Conservation (phyloP, 2,888 invertebrate species). For the Drosophila koepferae region DNA sequence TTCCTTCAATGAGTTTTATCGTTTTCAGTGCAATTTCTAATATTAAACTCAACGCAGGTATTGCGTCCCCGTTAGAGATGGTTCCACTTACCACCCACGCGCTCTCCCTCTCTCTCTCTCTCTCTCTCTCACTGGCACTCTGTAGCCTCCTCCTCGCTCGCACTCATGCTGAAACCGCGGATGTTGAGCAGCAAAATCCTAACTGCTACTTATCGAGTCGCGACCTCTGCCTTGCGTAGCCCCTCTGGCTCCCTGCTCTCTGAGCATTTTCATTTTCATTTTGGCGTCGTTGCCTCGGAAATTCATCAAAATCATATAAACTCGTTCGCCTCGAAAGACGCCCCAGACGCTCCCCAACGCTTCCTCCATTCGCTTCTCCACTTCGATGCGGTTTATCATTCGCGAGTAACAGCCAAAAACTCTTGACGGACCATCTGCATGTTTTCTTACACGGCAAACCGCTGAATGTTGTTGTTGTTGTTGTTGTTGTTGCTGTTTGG, state of each 20-base stretch:
- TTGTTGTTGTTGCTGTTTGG: slow-evolving; percentile 27
- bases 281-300: slow-evolving; percentile 81
- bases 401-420: slow-evolving; percentile 67
- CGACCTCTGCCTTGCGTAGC: slow-evolving; percentile 18
- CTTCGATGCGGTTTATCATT: slow-evolving; percentile 70
- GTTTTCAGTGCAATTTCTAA: slow-evolving; percentile 62
- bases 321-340: slow-evolving; percentile 68
- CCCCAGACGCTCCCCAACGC: not conserved
- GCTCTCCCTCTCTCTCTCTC: no score
- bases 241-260: not conserved
- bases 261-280: slow-evolving; percentile 68
- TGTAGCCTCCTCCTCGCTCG: no score
- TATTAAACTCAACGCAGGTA: slow-evolving; percentile 72
- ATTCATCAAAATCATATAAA: slow-evolving; percentile 81
- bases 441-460: slow-evolving; percentile 63
- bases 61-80: slow-evolving; percentile 9
- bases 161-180: slow-evolving; percentile 43
- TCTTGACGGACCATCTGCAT: slow-evolving; percentile 76
- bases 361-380: not conserved
- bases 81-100: not conserved
- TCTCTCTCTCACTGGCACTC: not conserved
- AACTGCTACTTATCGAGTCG: slow-evolving; percentile 79
- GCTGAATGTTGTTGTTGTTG: slow-evolving; percentile 42
- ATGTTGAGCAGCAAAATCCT: slow-evolving; percentile 69
- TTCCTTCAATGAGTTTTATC: slow-evolving; percentile 60